Evolutionary conservation across 2,797 vertebrate genomes (phyloP), one percentile per base, ranked within the genome.

Genomic region (Pantherophis alleghaniensis): DNA sequence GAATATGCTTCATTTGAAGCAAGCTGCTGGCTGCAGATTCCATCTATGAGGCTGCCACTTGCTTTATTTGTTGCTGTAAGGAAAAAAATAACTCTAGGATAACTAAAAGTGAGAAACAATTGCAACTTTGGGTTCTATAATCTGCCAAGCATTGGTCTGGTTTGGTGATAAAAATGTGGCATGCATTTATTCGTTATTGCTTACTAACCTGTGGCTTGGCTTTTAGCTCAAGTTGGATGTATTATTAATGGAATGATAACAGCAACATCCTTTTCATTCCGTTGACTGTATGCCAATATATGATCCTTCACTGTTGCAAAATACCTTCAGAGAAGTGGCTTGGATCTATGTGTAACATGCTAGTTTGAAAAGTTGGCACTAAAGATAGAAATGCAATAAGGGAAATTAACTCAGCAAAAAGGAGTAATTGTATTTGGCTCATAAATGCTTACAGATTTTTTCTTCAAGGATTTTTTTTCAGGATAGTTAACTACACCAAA

Each of bases 1-100:
- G 88, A 93, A 89, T 93, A 92, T 24, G 92, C 56, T 93, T 92
- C 87, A 88, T 63, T 47, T 92, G 66, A 90, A 92, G 92, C 0
- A 26, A 56, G 37, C 57, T 86, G 66, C 91, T 94, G 88, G 74
- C 74, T 59, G n/a, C n/a, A 26, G 63, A 18, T 89, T 92, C 91
- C 59, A 28, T 83, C 6, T 7, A 0, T 20, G 87, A 32, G 37
- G 1, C 86, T 26, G 91, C 63, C 13, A 24, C 69, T 86, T 11
- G 0, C 6, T 87, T 47, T 2, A 0, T 0, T 12, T 37, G 63
- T 74, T 83, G 11, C 83, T 26, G 37, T 86, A 24, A 86, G 83
- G 42, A 12, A 86, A 47, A 42, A 26, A 55, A 42, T 53, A 22
- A 42, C 22, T 59, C 55, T 3, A 56, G 74, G 0, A 0, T 94